Conservation (phyloP, 1,140 invertebrate species). For the Hyles vespertilio region DNA sequence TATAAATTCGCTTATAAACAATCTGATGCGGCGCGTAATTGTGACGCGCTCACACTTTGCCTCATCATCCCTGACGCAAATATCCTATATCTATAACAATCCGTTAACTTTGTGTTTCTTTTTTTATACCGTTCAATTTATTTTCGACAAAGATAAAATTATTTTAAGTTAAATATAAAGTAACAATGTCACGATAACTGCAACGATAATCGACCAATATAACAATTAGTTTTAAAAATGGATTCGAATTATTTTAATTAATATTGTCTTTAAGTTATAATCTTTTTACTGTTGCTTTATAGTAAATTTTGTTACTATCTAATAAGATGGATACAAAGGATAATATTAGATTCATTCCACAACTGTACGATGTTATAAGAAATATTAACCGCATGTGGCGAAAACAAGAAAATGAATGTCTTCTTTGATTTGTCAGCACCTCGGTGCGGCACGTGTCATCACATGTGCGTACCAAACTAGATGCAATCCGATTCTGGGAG, state of each 20-base stretch:
- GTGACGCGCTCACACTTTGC: too few species aligned
- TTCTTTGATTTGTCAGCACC: conserved; percentile 19
- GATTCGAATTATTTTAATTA: too few species aligned
- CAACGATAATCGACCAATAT: too few species aligned
- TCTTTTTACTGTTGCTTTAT: too few species aligned
- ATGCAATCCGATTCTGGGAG: conserved; percentile 12
- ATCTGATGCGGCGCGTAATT: too few species aligned
- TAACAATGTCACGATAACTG: neutral
- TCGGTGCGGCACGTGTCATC: conserved; percentile 25
- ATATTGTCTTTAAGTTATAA: too few species aligned
- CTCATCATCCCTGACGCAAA: too few species aligned
- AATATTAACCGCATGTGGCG: neutral
- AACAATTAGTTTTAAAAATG: too few species aligned
- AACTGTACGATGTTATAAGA: conserved; percentile 4
- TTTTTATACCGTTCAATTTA: neutral
- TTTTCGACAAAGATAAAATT: neutral
- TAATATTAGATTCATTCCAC: too few species aligned
- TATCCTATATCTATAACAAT: neutral
- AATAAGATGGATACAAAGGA: too few species aligned
- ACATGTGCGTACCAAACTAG: conserved; percentile 22
- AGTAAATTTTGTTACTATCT: too few species aligned
- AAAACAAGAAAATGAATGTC: neutral
- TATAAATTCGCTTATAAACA: too few species aligned
- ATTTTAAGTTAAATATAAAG: neutral
- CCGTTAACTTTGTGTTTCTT: neutral